Conservation (phyloP, 2,888 invertebrate genomes). For the Isotomurus palustris region DNA sequence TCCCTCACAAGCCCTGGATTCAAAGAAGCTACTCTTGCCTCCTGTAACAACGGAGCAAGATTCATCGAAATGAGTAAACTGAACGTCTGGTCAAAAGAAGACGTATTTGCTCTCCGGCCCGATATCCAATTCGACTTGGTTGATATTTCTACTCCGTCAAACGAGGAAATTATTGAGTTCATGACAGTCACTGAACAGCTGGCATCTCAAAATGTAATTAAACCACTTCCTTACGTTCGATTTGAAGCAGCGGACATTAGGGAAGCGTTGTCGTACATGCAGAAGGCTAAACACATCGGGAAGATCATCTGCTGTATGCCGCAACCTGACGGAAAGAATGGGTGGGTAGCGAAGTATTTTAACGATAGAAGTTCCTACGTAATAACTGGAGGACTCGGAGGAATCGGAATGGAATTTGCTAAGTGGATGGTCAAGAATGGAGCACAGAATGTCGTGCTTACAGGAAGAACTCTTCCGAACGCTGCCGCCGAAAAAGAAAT, state of each 20-base stretch:
- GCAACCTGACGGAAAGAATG: not conserved
- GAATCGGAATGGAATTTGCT: constrained; percentile 28
- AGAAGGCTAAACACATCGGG: constrained; percentile 20
- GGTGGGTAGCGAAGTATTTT: constrained; percentile 11
- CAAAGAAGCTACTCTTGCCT: constrained; percentile 20
- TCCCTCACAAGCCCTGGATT: constrained; percentile 24
- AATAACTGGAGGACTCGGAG: constrained; percentile 35
- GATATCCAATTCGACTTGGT: constrained; percentile 18
- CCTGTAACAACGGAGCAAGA: constrained; percentile 6
- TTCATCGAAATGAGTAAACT: constrained; percentile 33
- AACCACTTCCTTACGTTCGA: constrained; percentile 21
- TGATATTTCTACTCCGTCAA: constrained; percentile 14
- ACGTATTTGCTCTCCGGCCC: constrained; percentile 14
- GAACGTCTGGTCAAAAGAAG: constrained; percentile 17
- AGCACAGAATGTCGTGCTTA: constrained; percentile 22
- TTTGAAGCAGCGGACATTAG: constrained; percentile 21
- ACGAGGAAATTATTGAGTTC: not conserved
- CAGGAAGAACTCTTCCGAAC: constrained; percentile 18
- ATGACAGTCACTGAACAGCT: too few species aligned
- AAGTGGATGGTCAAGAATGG: constrained; percentile 32
- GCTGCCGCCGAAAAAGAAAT: constrained; percentile 3
- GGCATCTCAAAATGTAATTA: constrained; percentile 5
- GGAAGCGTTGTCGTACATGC: constrained; percentile 23
- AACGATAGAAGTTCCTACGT: constrained; percentile 24
- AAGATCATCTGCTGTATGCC: constrained; percentile 14